Conservation (phyloP, 1,140 invertebrate genomes). For the Ctenoplectra terminalis region DNA sequence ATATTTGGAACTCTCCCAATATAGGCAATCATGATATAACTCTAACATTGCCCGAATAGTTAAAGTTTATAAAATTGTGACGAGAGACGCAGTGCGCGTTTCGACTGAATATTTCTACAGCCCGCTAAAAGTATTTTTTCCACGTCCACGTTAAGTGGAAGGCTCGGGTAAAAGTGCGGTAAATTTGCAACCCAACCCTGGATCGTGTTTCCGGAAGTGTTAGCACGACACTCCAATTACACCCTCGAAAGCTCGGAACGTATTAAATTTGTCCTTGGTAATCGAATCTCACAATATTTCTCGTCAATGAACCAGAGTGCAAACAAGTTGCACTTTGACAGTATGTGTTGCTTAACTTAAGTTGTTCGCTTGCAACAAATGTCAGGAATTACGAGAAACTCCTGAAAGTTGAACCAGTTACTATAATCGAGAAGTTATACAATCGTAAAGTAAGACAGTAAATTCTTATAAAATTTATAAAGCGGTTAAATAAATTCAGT, state of each 20-base stretch:
- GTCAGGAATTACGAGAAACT: background rate
- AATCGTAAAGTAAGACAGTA: background rate
- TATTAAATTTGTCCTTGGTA: slow-evolving; percentile 33
- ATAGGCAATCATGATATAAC: too few species aligned
- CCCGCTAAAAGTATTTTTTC: background rate
- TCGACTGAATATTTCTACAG: background rate
- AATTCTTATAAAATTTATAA: background rate
- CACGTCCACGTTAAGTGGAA: background rate
- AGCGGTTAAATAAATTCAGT: too few species aligned
- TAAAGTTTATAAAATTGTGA: background rate
- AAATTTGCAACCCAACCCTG: slow-evolving; percentile 34
- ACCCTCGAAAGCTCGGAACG: background rate
- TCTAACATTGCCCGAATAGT: too few species aligned
- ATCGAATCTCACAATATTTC: slow-evolving; percentile 14
- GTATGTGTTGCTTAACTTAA: background rate
- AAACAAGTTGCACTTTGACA: background rate
- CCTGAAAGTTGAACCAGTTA: background rate
- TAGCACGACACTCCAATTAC: slow-evolving; percentile 12
- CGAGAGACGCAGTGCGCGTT: background rate
- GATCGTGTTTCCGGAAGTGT: slow-evolving; percentile 27
- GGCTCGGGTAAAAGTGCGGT: background rate
- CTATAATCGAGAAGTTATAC: background rate
- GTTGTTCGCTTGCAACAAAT: background rate
- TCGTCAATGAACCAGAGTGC: background rate
- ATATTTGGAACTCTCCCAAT: too few species aligned